phyloP scores from a whole-genome alignment of 2,797 vertebrate species.

The Todus mexicanus region DNA sequence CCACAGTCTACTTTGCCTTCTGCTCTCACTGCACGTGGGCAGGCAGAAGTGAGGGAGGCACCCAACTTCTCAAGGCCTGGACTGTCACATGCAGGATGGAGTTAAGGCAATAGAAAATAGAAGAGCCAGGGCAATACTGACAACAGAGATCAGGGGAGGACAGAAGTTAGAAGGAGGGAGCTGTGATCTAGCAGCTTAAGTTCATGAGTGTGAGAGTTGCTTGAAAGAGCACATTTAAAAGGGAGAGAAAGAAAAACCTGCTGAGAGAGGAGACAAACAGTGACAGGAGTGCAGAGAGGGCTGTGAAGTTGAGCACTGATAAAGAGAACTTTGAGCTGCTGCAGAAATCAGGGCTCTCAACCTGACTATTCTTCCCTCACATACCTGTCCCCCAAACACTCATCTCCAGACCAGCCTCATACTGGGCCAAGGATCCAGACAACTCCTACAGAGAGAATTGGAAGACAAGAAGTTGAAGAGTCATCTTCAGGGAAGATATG shows the following conservation, averaged over 20 bases:
- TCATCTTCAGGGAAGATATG: neutral
- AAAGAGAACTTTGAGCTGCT: neutral
- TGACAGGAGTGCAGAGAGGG: neutral
- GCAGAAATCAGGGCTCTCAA: neutral
- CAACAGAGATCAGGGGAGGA: neutral
- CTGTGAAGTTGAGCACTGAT: neutral
- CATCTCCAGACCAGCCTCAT: neutral
- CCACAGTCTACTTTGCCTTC: neutral
- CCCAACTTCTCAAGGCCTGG: neutral
- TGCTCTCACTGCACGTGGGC: neutral
- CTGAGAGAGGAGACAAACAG: neutral
- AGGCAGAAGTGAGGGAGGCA: neutral
- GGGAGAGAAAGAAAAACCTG: neutral
- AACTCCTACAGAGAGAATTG: neutral
- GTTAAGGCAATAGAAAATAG: neutral
- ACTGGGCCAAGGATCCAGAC: neutral
- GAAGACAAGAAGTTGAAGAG: neutral
- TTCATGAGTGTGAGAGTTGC: neutral
- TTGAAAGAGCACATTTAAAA: neutral
- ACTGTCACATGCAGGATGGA: neutral
- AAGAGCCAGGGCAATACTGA: neutral
- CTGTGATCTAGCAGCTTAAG: neutral
- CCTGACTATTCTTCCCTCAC: neutral
- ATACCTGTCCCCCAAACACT: neutral
- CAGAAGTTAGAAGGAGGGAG: neutral